Base-by-base conservation (phyloP, 2,797 vertebrate species). In the Etheostoma perlongum region DNA sequence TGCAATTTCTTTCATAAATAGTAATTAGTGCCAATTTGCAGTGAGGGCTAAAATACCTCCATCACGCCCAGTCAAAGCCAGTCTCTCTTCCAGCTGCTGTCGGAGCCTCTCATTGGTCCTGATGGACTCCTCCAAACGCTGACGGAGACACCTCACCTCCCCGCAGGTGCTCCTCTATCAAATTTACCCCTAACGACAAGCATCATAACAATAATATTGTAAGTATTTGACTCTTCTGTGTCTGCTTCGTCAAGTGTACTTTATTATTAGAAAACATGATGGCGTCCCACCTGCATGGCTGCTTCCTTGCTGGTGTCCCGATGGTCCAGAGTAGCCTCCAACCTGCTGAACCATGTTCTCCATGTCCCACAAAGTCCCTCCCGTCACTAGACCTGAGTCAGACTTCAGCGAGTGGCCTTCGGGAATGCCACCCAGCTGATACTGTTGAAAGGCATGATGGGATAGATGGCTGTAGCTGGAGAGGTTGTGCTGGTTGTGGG, bases 91-190 rank as follows among this genome's bases (percentile, higher is more conserved):
- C 25, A 99, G 95, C 91, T 99, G 97, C 87, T 96, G 95, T 54
- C 97, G 91, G 46, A 99, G 96, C 27, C 94, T 94, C 89, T 99
- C 96, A 0, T 99, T 98, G 68, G 95, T 97, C 82, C 95, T 95
- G 74, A 99, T 98, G 78, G 98, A 99, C 81, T 99, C 97, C 75
- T 98, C 97, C 3, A 99, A 93, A 47, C 95, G 96, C 90, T 98
- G 97, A 13, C 96, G 96, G 53, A 99, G 95, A 83, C 90, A 96
- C 49, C 96, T 95, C 78, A 99, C 97, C 91, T 99, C 97, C 97
- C 62, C 88, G 78, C 62, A 99, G 92, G 85, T 99, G 97, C 70
- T 98, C 97, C 76, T 98, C 96, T 5, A 98, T 94, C 83, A 99
- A 79, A 74, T 96, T 96, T 8, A 95, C 92, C 27, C 96, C 97